Evolutionary conservation across 2,797 vertebrate genomes (phyloP).

Genomic region (Sebastes iracundus): DNA sequence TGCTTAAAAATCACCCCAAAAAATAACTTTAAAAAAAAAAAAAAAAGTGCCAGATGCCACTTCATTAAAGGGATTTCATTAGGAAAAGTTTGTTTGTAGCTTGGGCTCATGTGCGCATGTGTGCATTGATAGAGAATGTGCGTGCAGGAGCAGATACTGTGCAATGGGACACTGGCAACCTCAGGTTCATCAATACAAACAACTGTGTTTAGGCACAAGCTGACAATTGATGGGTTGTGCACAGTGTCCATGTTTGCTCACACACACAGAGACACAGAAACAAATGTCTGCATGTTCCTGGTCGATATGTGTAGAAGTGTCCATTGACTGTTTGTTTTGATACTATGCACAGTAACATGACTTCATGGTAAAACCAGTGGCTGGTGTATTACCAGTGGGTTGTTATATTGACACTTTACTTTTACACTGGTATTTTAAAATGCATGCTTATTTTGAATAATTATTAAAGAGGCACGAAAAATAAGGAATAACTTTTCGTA

Average conservation of each 20-base stretch:
- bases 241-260: background rate
- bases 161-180: slow-evolving; percentile 2
- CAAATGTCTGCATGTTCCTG: background rate
- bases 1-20: too few species aligned
- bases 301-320: background rate
- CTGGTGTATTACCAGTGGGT: background rate
- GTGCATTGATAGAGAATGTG: slow-evolving; percentile 25
- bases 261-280: background rate
- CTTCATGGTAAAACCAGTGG: background rate
- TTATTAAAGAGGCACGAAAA: too few species aligned
- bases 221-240: background rate
- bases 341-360: background rate
- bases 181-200: slow-evolving; percentile 33
- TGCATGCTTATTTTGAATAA: too few species aligned
- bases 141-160: slow-evolving; percentile 9
- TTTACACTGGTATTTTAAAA: background rate
- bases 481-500: too few species aligned
- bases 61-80: background rate
- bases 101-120: background rate
- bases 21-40: too few species aligned
- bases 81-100: too few species aligned
- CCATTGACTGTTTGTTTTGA: background rate
- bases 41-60: background rate
- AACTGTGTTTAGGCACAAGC: slow-evolving; percentile 32
- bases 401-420: background rate